Conservation (phyloP, 2,888 invertebrate species). For the Sussaba pulchella region DNA sequence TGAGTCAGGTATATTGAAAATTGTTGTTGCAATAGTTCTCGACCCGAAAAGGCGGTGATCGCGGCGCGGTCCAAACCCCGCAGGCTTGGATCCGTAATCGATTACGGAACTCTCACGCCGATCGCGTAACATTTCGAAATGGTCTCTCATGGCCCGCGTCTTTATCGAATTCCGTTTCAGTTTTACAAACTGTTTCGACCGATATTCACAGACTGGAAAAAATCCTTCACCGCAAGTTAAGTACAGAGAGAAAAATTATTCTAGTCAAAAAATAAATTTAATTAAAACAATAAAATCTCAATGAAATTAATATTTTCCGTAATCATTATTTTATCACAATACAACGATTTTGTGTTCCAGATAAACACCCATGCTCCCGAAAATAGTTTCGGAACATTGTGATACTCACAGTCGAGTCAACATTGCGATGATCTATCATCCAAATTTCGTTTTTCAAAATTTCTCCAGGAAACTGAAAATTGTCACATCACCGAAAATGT, state of each 20-base stretch:
- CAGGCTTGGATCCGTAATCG: slow-evolving; percentile 36
- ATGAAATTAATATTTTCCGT: background rate
- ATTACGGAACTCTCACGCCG: slow-evolving; percentile 61
- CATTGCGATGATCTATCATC: slow-evolving; percentile 53
- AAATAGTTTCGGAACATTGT: background rate
- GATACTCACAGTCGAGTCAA: slow-evolving; percentile 51
- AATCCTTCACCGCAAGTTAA: background rate
- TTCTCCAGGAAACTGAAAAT: slow-evolving; percentile 19
- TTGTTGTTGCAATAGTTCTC: slow-evolving; percentile 12
- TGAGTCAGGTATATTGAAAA: slow-evolving; percentile 24
- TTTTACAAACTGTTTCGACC: slow-evolving; percentile 18
- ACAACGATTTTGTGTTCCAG: slow-evolving; percentile 4
- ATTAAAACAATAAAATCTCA: too few species aligned
- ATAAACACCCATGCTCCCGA: background rate
- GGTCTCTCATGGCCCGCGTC: slow-evolving; percentile 1
- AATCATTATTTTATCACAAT: slow-evolving; percentile 7
- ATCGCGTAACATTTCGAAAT: slow-evolving; percentile 58
- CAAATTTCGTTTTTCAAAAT: slow-evolving; percentile 44
- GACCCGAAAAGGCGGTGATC: slow-evolving; percentile 8
- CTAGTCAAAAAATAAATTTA: background rate
- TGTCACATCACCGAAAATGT: slow-evolving; percentile 50
- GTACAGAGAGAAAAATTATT: background rate
- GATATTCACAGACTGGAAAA: background rate
- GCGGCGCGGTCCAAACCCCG: slow-evolving; percentile 20
- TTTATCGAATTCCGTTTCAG: slow-evolving; percentile 26